A percentile compares a stretch with the other conserved stretches of the same genome.
Conservation (phyloP, 2,888 invertebrate species). For the Tachina lurida region DNA sequence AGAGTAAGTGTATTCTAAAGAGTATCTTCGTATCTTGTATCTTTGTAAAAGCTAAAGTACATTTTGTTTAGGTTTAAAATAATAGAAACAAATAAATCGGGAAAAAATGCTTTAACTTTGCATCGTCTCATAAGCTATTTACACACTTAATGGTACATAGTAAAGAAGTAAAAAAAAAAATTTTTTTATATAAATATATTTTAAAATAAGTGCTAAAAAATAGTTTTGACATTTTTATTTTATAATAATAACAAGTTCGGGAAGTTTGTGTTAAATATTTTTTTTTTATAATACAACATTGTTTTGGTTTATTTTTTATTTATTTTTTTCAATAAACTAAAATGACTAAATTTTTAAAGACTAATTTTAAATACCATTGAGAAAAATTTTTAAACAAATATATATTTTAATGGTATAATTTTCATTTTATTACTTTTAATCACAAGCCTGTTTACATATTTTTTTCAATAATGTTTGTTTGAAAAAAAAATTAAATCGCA, state of each 20-base stretch:
- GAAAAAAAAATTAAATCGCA: neutral
- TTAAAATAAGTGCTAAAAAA: conserved; percentile 34
- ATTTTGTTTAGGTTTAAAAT: conserved; percentile 4
- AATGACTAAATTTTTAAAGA: conserved; percentile 49
- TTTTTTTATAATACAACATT: conserved; percentile 44
- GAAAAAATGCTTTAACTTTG: conserved; percentile 15
- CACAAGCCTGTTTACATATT: conserved; percentile 66
- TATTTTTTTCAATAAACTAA: conserved; percentile 29
- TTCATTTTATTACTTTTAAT: conserved; percentile 59
- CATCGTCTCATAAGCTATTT: conserved; percentile 47
- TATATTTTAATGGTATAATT: conserved; percentile 22
- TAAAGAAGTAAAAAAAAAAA: conserved; percentile 15
- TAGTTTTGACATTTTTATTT: conserved; percentile 20
- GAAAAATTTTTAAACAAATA: conserved; percentile 12
- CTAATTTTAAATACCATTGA: conserved; percentile 44
- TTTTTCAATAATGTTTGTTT: conserved; percentile 27
- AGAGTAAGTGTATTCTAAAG: neutral
- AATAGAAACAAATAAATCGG: conserved; percentile 1
- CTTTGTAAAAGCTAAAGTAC: conserved; percentile 30
- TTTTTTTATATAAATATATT: neutral
- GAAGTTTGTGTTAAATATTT: conserved; percentile 52
- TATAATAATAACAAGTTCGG: conserved; percentile 56
- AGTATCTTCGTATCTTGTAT: conserved; percentile 24
- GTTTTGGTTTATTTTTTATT: conserved; percentile 18
- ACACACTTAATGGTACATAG: conserved; percentile 48